These are phyloP conservation scores for Nudaria mundana DNA, from an alignment of 2,888 invertebrate species.

Conservation along the genomic window DNA sequence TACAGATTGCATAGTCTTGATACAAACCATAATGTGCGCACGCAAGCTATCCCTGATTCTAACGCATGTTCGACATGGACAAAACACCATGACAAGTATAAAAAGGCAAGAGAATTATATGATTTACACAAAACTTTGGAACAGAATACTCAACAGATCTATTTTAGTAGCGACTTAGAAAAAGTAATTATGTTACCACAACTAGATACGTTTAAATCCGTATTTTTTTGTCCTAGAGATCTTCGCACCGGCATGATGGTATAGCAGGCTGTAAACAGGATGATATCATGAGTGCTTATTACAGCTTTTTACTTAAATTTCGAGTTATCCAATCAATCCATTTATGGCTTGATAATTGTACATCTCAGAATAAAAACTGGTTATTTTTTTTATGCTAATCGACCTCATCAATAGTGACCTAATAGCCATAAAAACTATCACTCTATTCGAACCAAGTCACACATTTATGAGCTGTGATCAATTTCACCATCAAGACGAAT, in stretches of 20 bases:
- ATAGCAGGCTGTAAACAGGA: background rate
- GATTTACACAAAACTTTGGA: background rate
- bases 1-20: constrained; percentile 15
- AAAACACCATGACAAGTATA: background rate
- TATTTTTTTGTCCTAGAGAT: background rate
- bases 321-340: background rate
- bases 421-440: too few species aligned
- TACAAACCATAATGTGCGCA: constrained; percentile 8
- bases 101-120: background rate
- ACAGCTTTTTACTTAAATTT: background rate
- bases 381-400: background rate
- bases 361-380: constrained; percentile 8
- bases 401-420: too few species aligned
- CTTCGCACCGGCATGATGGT: background rate
- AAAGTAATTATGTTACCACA: background rate
- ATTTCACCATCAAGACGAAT: background rate
- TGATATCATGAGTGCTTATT: background rate
- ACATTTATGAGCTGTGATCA: background rate
- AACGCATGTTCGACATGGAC: constrained; percentile 10
- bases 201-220: constrained; percentile 1
- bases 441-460: background rate
- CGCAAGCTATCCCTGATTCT: constrained; percentile 5
- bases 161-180: background rate
- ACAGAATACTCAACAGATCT: background rate
- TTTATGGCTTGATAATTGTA: constrained; percentile 7